phyloP scores from a whole-genome alignment of 2,113 vertebrate species.

The Abramis brama region DNA sequence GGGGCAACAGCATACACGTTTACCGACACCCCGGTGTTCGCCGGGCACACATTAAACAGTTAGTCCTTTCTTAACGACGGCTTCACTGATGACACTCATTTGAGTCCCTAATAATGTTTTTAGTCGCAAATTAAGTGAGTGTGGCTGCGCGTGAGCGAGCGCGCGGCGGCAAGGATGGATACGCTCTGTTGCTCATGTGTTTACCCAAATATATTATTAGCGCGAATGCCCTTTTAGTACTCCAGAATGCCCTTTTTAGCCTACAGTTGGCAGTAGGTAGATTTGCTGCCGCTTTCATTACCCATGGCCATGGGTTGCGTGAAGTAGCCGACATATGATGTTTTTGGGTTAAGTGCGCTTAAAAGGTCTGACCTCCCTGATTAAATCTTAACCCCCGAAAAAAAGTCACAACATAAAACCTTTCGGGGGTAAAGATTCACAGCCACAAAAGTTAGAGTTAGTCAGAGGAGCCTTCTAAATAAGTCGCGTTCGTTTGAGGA shows the following conservation, averaged over 20 bases:
- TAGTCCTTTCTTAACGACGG: constrained; percentile 68
- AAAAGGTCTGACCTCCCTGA: background rate
- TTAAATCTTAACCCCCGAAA: background rate
- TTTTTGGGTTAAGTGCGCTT: background rate
- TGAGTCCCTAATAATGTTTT: constrained; percentile 56
- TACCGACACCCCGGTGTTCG: constrained; percentile 41
- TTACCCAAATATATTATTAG: constrained; percentile 26
- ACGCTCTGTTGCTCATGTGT: constrained; percentile 33
- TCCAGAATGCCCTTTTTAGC: background rate
- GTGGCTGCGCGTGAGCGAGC: constrained; percentile 2
- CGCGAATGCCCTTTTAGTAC: background rate
- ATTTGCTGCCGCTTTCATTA: background rate
- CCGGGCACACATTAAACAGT: constrained; percentile 62
- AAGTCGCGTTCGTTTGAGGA: background rate
- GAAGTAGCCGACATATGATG: background rate
- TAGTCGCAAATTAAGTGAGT: constrained; percentile 58
- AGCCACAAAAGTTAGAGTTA: background rate
- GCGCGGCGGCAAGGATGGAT: background rate
- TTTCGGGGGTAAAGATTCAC: background rate
- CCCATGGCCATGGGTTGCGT: background rate
- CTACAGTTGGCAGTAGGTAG: background rate
- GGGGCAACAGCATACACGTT: constrained; percentile 54
- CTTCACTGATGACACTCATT: constrained; percentile 63
- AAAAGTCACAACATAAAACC: background rate
- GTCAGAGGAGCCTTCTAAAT: background rate